These are phyloP conservation scores for Halcyon malimbica DNA, from an alignment of 2,113 vertebrate genomes.

Conservation along the genomic window DNA sequence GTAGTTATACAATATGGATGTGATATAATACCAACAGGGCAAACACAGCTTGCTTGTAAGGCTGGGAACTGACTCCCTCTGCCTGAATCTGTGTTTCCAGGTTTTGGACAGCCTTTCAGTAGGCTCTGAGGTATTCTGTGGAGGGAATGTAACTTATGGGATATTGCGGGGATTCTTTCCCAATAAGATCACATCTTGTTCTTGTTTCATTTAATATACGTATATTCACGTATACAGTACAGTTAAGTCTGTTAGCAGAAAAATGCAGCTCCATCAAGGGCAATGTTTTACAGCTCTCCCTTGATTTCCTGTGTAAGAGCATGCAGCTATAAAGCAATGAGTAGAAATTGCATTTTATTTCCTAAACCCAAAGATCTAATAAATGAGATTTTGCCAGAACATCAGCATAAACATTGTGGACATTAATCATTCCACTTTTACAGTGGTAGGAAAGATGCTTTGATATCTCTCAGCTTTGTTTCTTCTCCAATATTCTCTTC, in stretches of 20 bases:
- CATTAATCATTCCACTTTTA: constrained; percentile 9
- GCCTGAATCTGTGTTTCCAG: not conserved
- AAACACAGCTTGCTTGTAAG: constrained; percentile 9
- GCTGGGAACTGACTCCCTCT: not conserved
- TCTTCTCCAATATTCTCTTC: not conserved
- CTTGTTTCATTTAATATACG: constrained; percentile 55
- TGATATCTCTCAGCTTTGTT: not conserved
- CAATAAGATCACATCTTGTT: constrained; percentile 72
- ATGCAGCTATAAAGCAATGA: not conserved
- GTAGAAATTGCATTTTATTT: constrained; percentile 26
- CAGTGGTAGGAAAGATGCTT: not conserved
- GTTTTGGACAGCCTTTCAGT: constrained; percentile 39
- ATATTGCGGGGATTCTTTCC: constrained; percentile 69
- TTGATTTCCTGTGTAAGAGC: constrained; percentile 59
- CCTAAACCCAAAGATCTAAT: constrained; percentile 26
- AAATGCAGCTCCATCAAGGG: not conserved
- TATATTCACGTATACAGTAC: not conserved
- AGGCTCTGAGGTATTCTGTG: constrained; percentile 32
- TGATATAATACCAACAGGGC: constrained; percentile 31
- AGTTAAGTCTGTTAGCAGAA: constrained; percentile 13
- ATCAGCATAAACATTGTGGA: not conserved
- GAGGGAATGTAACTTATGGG: not conserved
- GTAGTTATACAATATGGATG: constrained; percentile 45
- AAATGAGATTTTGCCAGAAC: not conserved
- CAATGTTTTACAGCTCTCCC: constrained; percentile 43